Base-by-base conservation (phyloP, 2,888 invertebrate species). In the Pseudoips prasinana region DNA sequence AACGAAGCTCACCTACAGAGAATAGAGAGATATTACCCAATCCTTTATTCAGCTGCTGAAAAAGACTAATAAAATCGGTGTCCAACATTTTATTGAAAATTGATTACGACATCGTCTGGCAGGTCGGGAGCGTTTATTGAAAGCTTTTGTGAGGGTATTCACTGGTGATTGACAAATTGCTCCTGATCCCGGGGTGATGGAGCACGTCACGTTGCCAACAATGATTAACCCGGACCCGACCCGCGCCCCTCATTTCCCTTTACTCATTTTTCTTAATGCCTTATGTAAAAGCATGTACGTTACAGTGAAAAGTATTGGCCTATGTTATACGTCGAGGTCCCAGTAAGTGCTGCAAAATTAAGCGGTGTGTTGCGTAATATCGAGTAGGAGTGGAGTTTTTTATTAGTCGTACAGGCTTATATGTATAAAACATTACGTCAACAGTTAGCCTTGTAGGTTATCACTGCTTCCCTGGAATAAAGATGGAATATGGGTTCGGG, bases 131-230 rank as follows among this genome's bases (percentile, higher is more conserved):
- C 64, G 68, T 64, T 73, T 73, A 75, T 78, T 77, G 73, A 73
- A 72, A 71, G 65, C 64, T 61, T 68, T 67, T 64, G 63, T 64
- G 57, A 62, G 62, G 64, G 60, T 65, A 71, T 74, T 75, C 71
- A 64, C 64, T 63, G 65, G 68, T 77, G 80, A 82, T 79, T 83
- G 84, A 85, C 80, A 83, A 81, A 86, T 86, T 73, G 74, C 69
- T 68, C 66, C 58, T 73, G 80, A 78, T 70, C 77, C 43, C 58
- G 46, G 59, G 61, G 64, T 62, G 72, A 65, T 64, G 65, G 65
- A 53, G 58, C 62, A 57, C 63, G 64, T 65, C 69, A 67, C 64
- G 68, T 53, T 46, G 58, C 49, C 62, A 69, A 67, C 71, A 68
- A 70, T 70, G 65, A 73, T 76, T 73, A 71, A 74, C 73, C 73